A percentile compares a stretch with the other conserved stretches of the same genome.
These are phyloP conservation scores for Catharus ustulatus DNA, from an alignment of 2,797 vertebrate genomes.

Conservation along the genomic window DNA sequence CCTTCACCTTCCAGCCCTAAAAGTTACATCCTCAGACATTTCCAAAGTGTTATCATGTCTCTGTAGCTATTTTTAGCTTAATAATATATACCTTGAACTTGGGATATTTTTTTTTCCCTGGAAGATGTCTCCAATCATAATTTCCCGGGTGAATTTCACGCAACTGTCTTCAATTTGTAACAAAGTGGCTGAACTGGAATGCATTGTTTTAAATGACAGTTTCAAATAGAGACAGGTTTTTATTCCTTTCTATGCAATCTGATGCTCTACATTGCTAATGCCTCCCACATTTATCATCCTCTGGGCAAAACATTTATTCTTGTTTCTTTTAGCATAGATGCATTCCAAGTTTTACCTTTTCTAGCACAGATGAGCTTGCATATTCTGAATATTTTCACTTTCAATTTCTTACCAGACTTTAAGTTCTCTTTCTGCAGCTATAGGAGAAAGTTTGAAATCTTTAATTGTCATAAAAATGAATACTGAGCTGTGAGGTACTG, in stretches of 20 bases:
- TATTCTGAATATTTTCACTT: neutral
- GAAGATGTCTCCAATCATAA: neutral
- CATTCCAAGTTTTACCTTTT: neutral
- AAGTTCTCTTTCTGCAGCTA: neutral
- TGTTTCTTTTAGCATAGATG: neutral
- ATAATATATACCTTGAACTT: neutral
- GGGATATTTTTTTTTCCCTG: neutral
- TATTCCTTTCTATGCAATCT: neutral
- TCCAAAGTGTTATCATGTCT: neutral
- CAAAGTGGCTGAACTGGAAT: neutral
- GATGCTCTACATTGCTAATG: neutral
- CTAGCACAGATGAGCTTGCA: neutral
- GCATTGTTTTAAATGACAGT: neutral
- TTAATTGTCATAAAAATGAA: neutral
- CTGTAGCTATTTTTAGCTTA: neutral
- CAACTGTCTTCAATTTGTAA: neutral
- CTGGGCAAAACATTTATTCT: neutral
- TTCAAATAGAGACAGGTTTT: neutral
- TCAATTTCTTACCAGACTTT: neutral
- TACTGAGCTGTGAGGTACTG: neutral
- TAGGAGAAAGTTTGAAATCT: neutral
- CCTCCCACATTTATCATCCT: neutral
- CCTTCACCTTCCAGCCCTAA: neutral
- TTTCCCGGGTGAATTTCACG: neutral
- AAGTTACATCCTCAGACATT: neutral